A percentile compares a stretch with the other conserved stretches of the same genome.
Conservation (phyloP, 2,888 invertebrate species). For the Tenthredo mesomela region DNA sequence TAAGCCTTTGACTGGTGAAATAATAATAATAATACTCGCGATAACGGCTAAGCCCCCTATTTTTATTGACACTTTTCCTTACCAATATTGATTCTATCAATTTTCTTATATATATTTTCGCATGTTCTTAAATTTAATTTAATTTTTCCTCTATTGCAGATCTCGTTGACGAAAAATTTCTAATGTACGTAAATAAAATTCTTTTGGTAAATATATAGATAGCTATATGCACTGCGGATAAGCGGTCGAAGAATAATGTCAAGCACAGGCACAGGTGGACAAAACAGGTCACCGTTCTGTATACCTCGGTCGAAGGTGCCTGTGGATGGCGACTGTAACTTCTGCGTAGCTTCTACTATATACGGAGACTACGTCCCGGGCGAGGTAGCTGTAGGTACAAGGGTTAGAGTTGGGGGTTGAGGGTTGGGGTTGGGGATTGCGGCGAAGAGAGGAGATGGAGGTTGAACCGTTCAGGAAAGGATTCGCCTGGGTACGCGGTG, state of each 20-base stretch:
- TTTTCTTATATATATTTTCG: too few species aligned
- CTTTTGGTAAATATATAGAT: not conserved
- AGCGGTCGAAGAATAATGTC: slow-evolving; percentile 35
- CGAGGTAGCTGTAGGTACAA: not conserved
- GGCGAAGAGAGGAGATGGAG: slow-evolving; percentile 36
- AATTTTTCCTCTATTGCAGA: not conserved
- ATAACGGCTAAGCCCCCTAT: slow-evolving; percentile 2
- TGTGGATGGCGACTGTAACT: slow-evolving; percentile 40
- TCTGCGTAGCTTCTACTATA: slow-evolving; percentile 41
- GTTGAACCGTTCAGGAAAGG: slow-evolving; percentile 38
- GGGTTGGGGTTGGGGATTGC: slow-evolving; percentile 35
- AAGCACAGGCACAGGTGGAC: slow-evolving; percentile 33
- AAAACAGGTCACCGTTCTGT: not conserved
- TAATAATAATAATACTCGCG: slow-evolving; percentile 18
- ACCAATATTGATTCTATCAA: not conserved
- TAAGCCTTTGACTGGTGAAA: not conserved
- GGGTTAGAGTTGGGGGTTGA: not conserved
- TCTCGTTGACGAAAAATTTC: not conserved
- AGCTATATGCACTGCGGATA: not conserved
- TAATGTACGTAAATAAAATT: not conserved
- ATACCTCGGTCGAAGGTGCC: slow-evolving; percentile 9
- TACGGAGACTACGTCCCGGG: slow-evolving; percentile 29
- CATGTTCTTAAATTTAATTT: too few species aligned
- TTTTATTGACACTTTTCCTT: not conserved
- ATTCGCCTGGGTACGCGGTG: slow-evolving; percentile 34